Evolutionary conservation across 2,888 invertebrate genomes (phyloP), one percentile per base, ranked within the genome.

Genomic region (Temnothorax rugatulus): DNA sequence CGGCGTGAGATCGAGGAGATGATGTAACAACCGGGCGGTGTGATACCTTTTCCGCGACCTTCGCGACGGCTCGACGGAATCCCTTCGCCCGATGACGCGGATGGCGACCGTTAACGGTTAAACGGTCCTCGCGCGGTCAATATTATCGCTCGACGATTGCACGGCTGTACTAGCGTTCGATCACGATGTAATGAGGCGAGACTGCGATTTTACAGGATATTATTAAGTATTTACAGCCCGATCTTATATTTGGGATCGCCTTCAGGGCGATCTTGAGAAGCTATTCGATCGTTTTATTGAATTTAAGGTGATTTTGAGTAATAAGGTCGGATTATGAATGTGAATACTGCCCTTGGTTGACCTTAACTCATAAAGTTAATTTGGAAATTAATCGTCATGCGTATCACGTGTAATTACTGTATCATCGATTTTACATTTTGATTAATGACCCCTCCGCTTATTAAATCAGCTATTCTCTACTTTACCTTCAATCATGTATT

Each of bases 81-180:
- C 13, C 15, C 44, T 75, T 47, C 11, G 21, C 18, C 29, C 15
- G 5, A 18, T 11, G 75, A 47, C n/a, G 57, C 15, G 25, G 61
- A 64, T 52, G 54, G 44, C 54, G 41, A 44, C 34, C 57, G 69
- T 69, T 69, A 25, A 44, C 34, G 44, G 69, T 69, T 69, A 25
- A n/a, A 54, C 13, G 41, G 9, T 9, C n/a, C 44, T 57, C 15
- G n/a, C 34, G n/a, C n/a, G 54, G n/a, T 68, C 63, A 34, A 75
- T 73, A 54, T 75, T 63, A n/a, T 34, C 41, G 41, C 11, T 41
- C 41, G 41, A 9, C 38, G 21, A 54, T 54, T 54, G 38, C n/a
- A 5, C 15, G 38, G 3, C 5, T 18, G 1, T 34, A 34, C 13
- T 9, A 15, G 7, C 15, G 8, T 66, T 41, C 25, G 15, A 57